Conservation (phyloP, 2,888 invertebrate genomes). For the Caprella mutica region DNA sequence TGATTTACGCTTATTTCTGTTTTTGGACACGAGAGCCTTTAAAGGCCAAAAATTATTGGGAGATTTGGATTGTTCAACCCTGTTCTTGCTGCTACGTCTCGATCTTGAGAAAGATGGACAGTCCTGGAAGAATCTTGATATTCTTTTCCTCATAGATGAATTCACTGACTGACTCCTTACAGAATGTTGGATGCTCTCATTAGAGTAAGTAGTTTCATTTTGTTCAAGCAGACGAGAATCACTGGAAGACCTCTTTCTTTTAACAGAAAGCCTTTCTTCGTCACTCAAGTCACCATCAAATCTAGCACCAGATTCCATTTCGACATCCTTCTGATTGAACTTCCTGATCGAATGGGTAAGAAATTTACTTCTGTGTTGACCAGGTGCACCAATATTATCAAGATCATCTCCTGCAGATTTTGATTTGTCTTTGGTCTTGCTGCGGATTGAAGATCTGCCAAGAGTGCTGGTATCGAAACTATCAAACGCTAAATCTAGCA, state of each 20-base stretch:
- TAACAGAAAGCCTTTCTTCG: not conserved
- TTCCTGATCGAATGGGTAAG: not conserved
- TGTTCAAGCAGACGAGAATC: conserved; percentile 2
- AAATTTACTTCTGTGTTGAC: not conserved
- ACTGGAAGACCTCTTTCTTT: conserved; percentile 2
- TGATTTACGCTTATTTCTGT: not conserved
- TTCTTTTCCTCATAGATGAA: conserved; percentile 1
- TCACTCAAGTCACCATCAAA: not conserved
- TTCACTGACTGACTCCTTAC: not conserved
- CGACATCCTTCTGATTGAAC: not conserved
- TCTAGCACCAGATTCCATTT: not conserved
- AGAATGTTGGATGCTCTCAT: not conserved
- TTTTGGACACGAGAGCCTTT: not conserved
- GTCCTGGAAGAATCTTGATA: conserved; percentile 5
- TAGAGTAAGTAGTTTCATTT: not conserved
- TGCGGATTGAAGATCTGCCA: too few species aligned
- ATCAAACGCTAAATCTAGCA: too few species aligned
- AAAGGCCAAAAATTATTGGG: not conserved
- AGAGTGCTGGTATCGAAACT: too few species aligned
- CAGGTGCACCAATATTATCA: not conserved
- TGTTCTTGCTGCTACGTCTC: not conserved
- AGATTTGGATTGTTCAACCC: not conserved
- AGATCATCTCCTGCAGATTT: not conserved
- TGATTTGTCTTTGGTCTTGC: not conserved
- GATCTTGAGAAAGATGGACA: not conserved